These are phyloP conservation scores for Euleptes europaea DNA, from an alignment of 2,113 vertebrate species.

Conservation along the genomic window DNA sequence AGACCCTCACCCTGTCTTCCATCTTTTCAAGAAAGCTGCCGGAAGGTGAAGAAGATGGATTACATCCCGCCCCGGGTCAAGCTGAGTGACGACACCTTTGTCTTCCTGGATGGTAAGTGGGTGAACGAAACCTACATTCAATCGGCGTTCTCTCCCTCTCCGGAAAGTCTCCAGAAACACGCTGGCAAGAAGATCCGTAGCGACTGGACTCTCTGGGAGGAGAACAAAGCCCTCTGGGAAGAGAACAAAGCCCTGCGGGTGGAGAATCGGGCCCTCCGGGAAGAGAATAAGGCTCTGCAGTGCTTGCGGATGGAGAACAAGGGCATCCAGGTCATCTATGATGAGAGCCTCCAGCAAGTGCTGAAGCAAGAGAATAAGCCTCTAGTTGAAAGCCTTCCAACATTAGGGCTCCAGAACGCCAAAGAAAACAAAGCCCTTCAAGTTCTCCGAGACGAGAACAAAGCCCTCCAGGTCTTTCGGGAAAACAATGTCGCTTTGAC, in stretches of 20 bases:
- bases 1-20: constrained; percentile 31
- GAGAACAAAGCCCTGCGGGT: constrained; percentile 64
- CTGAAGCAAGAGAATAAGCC: constrained; percentile 35
- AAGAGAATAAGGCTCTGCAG: constrained; percentile 71
- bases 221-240: constrained; percentile 65
- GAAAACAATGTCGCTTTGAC: constrained; percentile 51
- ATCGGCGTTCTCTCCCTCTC: constrained; percentile 28
- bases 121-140: constrained; percentile 59
- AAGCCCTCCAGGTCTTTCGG: constrained; percentile 51
- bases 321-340: constrained; percentile 36
- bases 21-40: constrained; percentile 32
- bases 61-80: constrained; percentile 44
- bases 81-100: constrained; percentile 60
- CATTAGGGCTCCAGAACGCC: background rate
- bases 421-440: constrained; percentile 41
- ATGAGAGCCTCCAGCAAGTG: constrained; percentile 28
- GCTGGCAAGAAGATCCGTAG: constrained; percentile 46
- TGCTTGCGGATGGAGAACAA: constrained; percentile 61
- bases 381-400: constrained; percentile 20
- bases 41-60: constrained; percentile 55
- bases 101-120: constrained; percentile 66
- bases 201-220: constrained; percentile 66
- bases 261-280: constrained; percentile 61
- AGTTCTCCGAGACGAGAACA: constrained; percentile 45
- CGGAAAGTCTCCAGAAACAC: constrained; percentile 44